Evolutionary conservation across 2,113 vertebrate species (phyloP).

Genomic region (Catharus bicknelli): DNA sequence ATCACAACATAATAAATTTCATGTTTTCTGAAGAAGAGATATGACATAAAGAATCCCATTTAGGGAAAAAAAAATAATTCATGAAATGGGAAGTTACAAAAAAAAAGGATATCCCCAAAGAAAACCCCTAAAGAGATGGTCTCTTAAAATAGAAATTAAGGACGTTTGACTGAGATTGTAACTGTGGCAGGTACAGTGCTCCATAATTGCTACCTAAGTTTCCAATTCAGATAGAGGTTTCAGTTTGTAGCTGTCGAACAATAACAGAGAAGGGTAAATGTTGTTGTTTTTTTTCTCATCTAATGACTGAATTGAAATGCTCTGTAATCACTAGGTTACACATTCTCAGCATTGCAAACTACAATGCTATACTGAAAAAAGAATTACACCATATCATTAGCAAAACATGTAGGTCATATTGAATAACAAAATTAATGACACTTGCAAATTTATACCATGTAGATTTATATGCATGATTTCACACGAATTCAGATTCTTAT

Average conservation of each 20-base stretch:
- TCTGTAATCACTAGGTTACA: not conserved
- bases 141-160: not conserved
- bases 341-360: not conserved
- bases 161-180: not conserved
- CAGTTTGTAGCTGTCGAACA: not conserved
- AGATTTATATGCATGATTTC: not conserved
- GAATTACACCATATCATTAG: not conserved
- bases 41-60: accelerated
- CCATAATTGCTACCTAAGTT: not conserved
- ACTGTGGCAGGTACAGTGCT: not conserved
- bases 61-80: not conserved
- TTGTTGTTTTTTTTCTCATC: not conserved
- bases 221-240: not conserved
- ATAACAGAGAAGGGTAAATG: not conserved
- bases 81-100: not conserved
- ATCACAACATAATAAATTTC: not conserved
- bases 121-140: accelerated
- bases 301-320: not conserved
- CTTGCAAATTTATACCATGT: not conserved
- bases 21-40: not conserved
- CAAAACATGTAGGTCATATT: not conserved
- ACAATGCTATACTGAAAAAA: not conserved
- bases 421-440: not conserved
- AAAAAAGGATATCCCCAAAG: not conserved
- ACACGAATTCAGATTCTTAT: not conserved